Evolutionary conservation across 2,113 vertebrate species (phyloP), one percentile per base, ranked within the genome.

Genomic region (Lophius piscatorius): DNA sequence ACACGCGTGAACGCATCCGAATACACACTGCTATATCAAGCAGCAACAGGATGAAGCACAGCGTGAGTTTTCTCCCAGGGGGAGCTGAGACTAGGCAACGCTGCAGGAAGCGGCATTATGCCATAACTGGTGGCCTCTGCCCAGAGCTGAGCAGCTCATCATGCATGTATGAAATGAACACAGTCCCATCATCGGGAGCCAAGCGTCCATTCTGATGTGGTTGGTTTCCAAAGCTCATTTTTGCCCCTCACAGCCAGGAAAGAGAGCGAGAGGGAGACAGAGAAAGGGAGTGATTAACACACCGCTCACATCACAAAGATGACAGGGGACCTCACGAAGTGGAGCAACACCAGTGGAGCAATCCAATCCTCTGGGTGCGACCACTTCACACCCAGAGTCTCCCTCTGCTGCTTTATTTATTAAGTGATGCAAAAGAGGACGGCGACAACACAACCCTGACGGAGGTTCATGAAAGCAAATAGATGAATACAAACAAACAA

Each of bases 281-380:
- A 40, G 31, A n/a, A n/a, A 29, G 45, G 16, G 34, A 39, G 50
- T 82, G 69, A 83, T 84, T 80, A 69, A 72, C 64, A 82, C 72
- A 54, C 72, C 64, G 74, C 68, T 81, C 80, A 54, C 78, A 73
- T 86, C 84, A 65, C 38, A 39, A 69, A 58, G 73, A 83, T 78
- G 87, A 87, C 81, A 71, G 65, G 89, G 85, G 89, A 92, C 63
- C 60, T 70, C 80, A 80, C 76, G 82, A 92, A 91, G 77, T 91
- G 78, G 90, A 90, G 81, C 89, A 88, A 70, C 68, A 69, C 34
- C 72, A 78, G 81, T 36, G 18, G 63, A 69, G 77, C 67, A 39
- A 61, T 81, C 76, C 72, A 84, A 90, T 88, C n/a, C n/a, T n/a
- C 78, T 89, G 88, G 87, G 83, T 63, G 89, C 90, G 89, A 87